These are phyloP conservation scores for Caranx ignobilis DNA, from an alignment of 2,113 vertebrate species.

Conservation along the genomic window DNA sequence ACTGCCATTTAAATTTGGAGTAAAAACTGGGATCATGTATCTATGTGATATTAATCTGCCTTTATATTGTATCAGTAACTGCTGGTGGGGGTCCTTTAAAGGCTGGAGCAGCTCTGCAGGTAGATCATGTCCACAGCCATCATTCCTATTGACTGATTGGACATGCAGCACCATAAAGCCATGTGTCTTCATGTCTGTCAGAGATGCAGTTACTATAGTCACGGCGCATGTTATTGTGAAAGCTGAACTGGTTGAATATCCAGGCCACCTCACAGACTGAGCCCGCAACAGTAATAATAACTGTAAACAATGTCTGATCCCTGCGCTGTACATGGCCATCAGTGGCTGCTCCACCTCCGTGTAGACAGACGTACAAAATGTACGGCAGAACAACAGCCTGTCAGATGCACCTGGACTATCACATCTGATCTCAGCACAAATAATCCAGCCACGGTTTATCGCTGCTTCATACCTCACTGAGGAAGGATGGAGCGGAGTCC, in stretches of 20 bases:
- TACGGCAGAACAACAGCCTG: background rate
- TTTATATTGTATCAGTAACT: too few species aligned
- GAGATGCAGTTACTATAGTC: background rate
- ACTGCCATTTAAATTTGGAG: background rate
- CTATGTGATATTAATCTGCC: background rate
- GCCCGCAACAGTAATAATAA: slow-evolving; percentile 4
- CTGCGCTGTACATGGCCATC: background rate
- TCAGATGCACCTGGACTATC: background rate
- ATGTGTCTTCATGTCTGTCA: background rate
- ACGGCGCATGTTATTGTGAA: background rate
- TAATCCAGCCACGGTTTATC: background rate
- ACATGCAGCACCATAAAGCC: background rate
- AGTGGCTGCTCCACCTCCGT: background rate
- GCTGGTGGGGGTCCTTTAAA: background rate
- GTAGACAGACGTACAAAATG: background rate
- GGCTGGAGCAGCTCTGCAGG: slow-evolving; percentile 3
- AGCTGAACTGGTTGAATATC: background rate
- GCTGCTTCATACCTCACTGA: slow-evolving; percentile 28
- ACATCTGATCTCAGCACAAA: background rate
- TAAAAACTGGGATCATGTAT: background rate
- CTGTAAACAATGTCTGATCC: background rate
- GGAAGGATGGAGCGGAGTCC: background rate
- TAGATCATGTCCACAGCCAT: background rate
- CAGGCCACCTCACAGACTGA: slow-evolving; percentile 23
- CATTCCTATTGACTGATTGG: background rate